Conservation (phyloP, 1,140 invertebrate genomes). For the Lysiphlebus fabarum region DNA sequence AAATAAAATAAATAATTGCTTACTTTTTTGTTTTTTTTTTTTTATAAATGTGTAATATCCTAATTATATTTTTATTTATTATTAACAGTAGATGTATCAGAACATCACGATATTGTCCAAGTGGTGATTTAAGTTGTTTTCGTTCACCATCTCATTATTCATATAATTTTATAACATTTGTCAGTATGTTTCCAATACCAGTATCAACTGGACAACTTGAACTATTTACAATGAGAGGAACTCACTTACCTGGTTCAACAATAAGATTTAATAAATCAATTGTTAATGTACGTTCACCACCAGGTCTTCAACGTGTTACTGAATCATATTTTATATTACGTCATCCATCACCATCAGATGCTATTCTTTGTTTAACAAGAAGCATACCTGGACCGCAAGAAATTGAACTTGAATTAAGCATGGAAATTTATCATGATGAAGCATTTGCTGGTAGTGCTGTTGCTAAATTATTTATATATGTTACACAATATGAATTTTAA, state of each 20-base stretch:
- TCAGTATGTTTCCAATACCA: slow-evolving; percentile 77
- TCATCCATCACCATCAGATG: slow-evolving; percentile 62
- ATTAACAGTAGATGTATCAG: slow-evolving; percentile 79
- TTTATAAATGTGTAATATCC: slow-evolving; percentile 1
- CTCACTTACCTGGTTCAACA: slow-evolving; percentile 64
- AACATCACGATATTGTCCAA: slow-evolving; percentile 63
- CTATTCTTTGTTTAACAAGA: slow-evolving; percentile 68
- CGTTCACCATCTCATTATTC: slow-evolving; percentile 78
- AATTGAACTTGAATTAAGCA: slow-evolving; percentile 79
- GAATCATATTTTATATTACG: slow-evolving; percentile 66
- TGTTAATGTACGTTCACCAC: slow-evolving; percentile 61
- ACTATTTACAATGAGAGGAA: slow-evolving; percentile 84
- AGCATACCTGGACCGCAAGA: slow-evolving; percentile 83
- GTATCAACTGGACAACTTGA: slow-evolving; percentile 62
- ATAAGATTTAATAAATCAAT: slow-evolving; percentile 75
- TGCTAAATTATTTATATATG: slow-evolving; percentile 79
- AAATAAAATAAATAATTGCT: background rate
- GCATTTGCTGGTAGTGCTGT: slow-evolving; percentile 74
- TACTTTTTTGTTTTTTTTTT: background rate
- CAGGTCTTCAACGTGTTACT: slow-evolving; percentile 60
- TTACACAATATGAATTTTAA: slow-evolving; percentile 81
- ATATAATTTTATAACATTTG: slow-evolving; percentile 88
- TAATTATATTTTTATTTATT: slow-evolving; percentile 24
- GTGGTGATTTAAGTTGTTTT: slow-evolving; percentile 68
- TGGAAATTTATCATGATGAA: slow-evolving; percentile 75